Percentiles rank a stretch among this genome's conserved stretches.
These are phyloP conservation scores for Falco peregrinus DNA, from an alignment of 2,797 vertebrate species.

Conservation along the genomic window DNA sequence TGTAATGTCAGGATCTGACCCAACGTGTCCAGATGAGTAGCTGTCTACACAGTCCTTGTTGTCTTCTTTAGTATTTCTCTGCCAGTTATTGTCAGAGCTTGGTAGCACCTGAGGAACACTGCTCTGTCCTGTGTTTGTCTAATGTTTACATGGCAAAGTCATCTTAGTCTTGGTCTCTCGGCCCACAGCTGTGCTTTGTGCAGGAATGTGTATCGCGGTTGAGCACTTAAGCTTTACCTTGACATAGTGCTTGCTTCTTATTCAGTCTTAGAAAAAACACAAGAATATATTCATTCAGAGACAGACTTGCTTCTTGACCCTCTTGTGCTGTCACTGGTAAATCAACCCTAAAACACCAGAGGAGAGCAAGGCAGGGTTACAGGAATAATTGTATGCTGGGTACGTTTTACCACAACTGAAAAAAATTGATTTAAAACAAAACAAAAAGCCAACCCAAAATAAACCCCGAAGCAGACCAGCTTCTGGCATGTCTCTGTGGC, in stretches of 20 bases:
- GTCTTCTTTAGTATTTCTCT: neutral
- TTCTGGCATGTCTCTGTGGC: rapidly evolving
- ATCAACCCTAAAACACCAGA: neutral
- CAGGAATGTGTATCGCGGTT: neutral
- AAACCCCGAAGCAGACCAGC: neutral
- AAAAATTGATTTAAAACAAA: neutral
- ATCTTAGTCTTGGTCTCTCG: neutral
- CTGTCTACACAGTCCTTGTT: neutral
- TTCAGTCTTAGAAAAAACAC: neutral
- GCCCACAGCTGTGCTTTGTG: neutral
- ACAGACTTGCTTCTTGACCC: neutral
- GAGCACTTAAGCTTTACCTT: neutral
- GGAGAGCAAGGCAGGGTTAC: neutral
- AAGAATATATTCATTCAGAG: neutral
- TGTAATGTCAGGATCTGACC: neutral
- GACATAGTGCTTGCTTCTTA: neutral
- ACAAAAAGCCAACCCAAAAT: neutral
- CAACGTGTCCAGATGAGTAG: neutral
- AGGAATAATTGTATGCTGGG: neutral
- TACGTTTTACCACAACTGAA: neutral
- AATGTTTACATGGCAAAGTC: neutral
- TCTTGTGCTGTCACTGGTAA: neutral
- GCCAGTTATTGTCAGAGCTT: neutral
- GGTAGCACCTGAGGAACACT: neutral
- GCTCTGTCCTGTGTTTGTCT: neutral